Percentiles rank a stretch among this genome's conserved stretches.
Evolutionary conservation across 2,888 invertebrate species (phyloP).

Genomic region (Lasioglossum marginatum): DNA sequence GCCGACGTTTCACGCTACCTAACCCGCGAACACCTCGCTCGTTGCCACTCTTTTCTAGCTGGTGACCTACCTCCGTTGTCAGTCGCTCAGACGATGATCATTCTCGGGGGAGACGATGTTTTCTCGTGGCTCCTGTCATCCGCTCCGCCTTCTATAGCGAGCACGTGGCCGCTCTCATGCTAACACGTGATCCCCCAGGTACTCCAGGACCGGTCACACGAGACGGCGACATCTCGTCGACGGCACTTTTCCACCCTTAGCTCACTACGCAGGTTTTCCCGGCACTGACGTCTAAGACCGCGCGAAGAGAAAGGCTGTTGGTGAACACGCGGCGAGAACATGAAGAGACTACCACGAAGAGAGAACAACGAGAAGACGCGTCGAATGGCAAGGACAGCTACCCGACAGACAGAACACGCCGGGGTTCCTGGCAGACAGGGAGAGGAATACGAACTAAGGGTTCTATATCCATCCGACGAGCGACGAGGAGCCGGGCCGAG

Average conservation of each 20-base stretch:
- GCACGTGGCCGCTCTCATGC: constrained; percentile 10
- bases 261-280: constrained; percentile 30
- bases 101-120: background rate
- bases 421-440: constrained; percentile 83
- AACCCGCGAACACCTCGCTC: background rate
- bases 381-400: constrained; percentile 27
- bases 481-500: constrained; percentile 79
- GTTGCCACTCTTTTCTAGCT: background rate
- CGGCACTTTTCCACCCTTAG: background rate
- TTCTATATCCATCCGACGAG: constrained; percentile 82
- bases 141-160: background rate
- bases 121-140: background rate
- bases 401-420: constrained; percentile 66
- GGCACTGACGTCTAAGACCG: constrained; percentile 25
- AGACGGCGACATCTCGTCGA: constrained; percentile 22
- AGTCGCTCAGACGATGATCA: background rate
- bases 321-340: constrained; percentile 15
- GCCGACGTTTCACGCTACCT: constrained; percentile 9
- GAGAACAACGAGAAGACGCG: constrained; percentile 16
- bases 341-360: background rate
- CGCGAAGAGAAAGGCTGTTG: background rate
- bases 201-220: constrained; percentile 5
- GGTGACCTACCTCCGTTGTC: constrained; percentile 36
- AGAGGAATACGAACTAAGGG: constrained; percentile 84
- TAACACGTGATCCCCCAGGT: constrained; percentile 31